Base-by-base conservation (phyloP, 1,140 invertebrate genomes). In the Leptinotarsa defecta region DNA sequence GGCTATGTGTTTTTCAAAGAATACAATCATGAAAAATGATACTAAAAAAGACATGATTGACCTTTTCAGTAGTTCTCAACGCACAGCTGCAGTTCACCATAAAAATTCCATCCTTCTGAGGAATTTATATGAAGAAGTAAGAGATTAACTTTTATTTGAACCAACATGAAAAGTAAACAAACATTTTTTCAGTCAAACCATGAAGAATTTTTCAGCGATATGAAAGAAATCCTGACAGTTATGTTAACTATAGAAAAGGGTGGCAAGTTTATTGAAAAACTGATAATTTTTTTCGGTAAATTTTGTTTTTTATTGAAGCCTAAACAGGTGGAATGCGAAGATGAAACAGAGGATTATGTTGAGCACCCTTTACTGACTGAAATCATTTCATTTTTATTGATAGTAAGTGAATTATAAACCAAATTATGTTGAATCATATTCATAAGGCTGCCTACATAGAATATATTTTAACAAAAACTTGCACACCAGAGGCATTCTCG, bases 221-320 rank as follows among this genome's bases (percentile, higher is more conserved):
- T 73, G 34, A 65, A 48, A 19, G 63, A 48, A 20, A 49, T 73
- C 24, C 15, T 73, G 3, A 13, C 6, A n/a, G 13, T 15, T 2
- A 65, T 73, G 8, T 48, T 73, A 24, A 20, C 20, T 11, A 43
- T n/a, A 43, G 62, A 65, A 19, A 65, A 65, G 13, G 48, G 62
- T 49, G 20, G 57, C 13, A 22, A 24, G 48, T 70, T 20, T 24
- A 65, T 64, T 48, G 71, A 73, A 22, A 73, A 48, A 73, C 8
- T 43, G 2, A 27, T 73, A 27, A 20, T 48, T 22, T 73, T 73
- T 48, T 43, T 73, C 13, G 71, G 24, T 19, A 43, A n/a, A n/a
- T 73, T 73, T 67, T 73, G 71, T 48, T 64, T 61, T 3, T 48
- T 73, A 48, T 15, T 73, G 24, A 73, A 73, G 20, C 19, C 71